These are phyloP conservation scores for Chironex yamaguchii DNA, from an alignment of 30 jellyfish, hydroid and myxozoan genomes.

Conservation along the genomic window DNA sequence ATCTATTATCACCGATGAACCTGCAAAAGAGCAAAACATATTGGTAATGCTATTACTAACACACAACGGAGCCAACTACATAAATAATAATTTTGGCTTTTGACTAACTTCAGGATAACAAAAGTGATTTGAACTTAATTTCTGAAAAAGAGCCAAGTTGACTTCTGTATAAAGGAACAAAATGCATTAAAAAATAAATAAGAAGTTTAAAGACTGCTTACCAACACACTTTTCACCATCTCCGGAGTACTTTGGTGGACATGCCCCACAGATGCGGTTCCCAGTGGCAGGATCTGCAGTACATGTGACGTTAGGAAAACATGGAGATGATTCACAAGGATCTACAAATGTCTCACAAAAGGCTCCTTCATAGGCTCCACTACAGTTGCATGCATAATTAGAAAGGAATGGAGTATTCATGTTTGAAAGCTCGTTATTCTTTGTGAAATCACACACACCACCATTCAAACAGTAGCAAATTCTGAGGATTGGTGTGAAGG, in stretches of 20 bases:
- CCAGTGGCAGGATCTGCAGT: conserved; percentile 19
- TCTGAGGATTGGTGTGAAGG: conserved; percentile 46
- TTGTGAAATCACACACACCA: conserved; percentile 42
- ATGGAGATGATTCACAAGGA: conserved; percentile 54
- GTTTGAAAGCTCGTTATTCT: neutral
- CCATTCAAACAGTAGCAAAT: conserved; percentile 76
- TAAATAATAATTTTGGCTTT: too few species aligned
- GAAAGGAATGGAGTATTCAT: conserved; percentile 5
- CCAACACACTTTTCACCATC: conserved; percentile 81
- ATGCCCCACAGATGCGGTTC: conserved; percentile 55
- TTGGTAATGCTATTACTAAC: too few species aligned
- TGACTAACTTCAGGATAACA: too few species aligned
- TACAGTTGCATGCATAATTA: conserved; percentile 50
- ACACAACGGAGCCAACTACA: too few species aligned
- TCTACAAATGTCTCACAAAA: conserved; percentile 42
- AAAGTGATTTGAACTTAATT: too few species aligned
- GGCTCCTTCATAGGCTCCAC: conserved; percentile 56
- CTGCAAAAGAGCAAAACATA: too few species aligned
- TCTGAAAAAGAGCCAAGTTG: too few species aligned
- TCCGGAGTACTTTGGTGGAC: conserved; percentile 68
- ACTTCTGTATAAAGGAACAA: too few species aligned
- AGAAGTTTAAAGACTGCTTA: too few species aligned
- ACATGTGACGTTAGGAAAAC: conserved; percentile 70
- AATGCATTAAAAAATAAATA: too few species aligned
- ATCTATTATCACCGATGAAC: too few species aligned